phyloP scores from a whole-genome alignment of 2,113 vertebrate species.

The Isichthys henryi region DNA sequence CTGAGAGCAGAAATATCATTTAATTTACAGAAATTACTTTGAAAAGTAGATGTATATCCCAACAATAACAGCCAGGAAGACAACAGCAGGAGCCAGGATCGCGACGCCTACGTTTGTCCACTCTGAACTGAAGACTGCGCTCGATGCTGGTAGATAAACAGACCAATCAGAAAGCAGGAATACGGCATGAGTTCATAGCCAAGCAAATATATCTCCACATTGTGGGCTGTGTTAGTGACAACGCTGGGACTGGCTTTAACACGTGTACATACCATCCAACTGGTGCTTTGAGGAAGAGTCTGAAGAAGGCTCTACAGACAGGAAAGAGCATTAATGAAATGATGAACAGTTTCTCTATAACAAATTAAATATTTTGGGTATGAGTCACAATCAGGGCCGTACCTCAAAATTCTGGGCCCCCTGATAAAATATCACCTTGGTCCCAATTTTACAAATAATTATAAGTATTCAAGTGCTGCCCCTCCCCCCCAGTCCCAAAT shows the following conservation, averaged over 20 bases:
- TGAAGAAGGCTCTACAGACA: slow-evolving; percentile 64
- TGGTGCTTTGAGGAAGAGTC: slow-evolving; percentile 74
- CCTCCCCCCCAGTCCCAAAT: neutral
- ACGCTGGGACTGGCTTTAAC: neutral
- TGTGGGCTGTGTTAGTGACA: neutral
- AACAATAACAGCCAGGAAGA: slow-evolving; percentile 71
- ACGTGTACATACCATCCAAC: slow-evolving; percentile 74
- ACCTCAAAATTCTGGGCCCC: neutral
- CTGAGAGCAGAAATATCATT: neutral
- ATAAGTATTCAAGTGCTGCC: neutral
- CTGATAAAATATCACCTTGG: neutral
- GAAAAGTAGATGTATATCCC: slow-evolving; percentile 83
- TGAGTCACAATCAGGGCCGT: neutral
- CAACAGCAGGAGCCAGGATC: slow-evolving; percentile 75
- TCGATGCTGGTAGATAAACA: slow-evolving; percentile 54
- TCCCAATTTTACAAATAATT: neutral
- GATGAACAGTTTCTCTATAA: neutral
- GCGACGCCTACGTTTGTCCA: slow-evolving; percentile 76
- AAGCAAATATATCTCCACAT: neutral
- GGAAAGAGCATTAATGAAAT: slow-evolving; percentile 25
- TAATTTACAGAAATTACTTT: slow-evolving; percentile 58
- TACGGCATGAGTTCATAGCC: neutral
- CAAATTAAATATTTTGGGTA: neutral
- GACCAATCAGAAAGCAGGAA: neutral
- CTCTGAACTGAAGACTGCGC: slow-evolving; percentile 64